Conservation (phyloP, 1,140 invertebrate species). For the Leptopilina boulardi region DNA sequence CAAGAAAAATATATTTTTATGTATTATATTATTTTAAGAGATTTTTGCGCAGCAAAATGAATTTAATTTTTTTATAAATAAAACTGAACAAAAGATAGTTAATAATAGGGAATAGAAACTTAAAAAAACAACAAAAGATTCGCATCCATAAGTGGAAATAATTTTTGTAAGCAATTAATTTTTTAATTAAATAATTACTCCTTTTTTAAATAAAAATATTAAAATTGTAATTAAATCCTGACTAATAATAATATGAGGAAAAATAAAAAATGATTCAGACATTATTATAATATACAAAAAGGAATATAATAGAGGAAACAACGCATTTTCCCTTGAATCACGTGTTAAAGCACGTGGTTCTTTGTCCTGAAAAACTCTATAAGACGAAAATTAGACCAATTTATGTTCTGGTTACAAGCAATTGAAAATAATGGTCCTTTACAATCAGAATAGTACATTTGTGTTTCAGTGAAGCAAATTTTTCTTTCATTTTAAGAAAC, state of each 20-base stretch:
- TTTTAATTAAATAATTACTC: no score
- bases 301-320: background rate
- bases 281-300: background rate
- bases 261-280: background rate
- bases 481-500: background rate
- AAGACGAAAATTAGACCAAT: slow-evolving; percentile 9
- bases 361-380: background rate
- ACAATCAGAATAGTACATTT: background rate
- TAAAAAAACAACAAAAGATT: no score
- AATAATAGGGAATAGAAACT: no score
- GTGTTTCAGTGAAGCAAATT: background rate
- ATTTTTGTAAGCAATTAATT: no score
- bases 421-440: background rate
- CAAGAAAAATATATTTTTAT: no score
- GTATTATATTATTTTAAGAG: no score
- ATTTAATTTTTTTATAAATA: no score
- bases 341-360: background rate
- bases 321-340: background rate
- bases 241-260: background rate
- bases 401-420: background rate
- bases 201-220: background rate
- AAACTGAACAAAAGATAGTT: no score
- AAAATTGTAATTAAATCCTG: slow-evolving; percentile 1
- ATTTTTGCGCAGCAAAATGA: no score
- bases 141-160: no score